Evolutionary conservation across 2,888 invertebrate species (phyloP), one percentile per base, ranked within the genome.

Genomic region (Erebia aethiops): DNA sequence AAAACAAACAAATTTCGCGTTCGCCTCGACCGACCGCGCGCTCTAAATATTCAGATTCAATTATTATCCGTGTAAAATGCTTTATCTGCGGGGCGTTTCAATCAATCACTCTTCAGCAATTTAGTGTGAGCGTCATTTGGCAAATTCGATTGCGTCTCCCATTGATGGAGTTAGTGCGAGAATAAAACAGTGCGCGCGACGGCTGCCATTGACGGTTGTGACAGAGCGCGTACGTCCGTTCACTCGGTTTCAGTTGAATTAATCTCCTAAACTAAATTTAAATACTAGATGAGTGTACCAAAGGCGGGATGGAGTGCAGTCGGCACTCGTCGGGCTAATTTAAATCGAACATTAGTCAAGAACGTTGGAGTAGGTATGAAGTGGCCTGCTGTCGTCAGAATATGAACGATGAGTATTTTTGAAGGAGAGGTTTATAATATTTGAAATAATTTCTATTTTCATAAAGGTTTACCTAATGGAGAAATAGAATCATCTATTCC

Each of bases 81-180:
- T 87, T 87, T 85, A 81, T 83, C 82, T 75, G 79, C 76, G 81
- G 80, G 84, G 79, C 86, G 81, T 86, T 89, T 85, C 87, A 87
- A 91, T 90, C 90, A 90, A 90, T 91, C 90, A 90, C 87, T 88
- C 85, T 87, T 86, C 84, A 87, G 83, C 87, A 90, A 89, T 91
- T 90, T 87, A 87, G 88, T 84, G 83, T 87, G 87, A 88, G 83
- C 87, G 87, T 90, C 87, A 89, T 90, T 91, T 91, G 85, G 87
- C 86, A 87, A 89, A 90, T 88, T 90, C 86, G 88, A 92, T 92
- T 89, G 87, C 88, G 85, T 88, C 83, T 84, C 83, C 80, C 84
- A 87, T 87, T 87, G 86, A 82, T 82, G 79, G 82, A 82, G 82
- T 83, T 84, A 84, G 86, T 83, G 84, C 82, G 86, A 86, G 87